A percentile compares a stretch with the other conserved stretches of the same genome.
phyloP scores from a whole-genome alignment of 1,140 invertebrate genomes.

The Rhagoletis zephyria region DNA sequence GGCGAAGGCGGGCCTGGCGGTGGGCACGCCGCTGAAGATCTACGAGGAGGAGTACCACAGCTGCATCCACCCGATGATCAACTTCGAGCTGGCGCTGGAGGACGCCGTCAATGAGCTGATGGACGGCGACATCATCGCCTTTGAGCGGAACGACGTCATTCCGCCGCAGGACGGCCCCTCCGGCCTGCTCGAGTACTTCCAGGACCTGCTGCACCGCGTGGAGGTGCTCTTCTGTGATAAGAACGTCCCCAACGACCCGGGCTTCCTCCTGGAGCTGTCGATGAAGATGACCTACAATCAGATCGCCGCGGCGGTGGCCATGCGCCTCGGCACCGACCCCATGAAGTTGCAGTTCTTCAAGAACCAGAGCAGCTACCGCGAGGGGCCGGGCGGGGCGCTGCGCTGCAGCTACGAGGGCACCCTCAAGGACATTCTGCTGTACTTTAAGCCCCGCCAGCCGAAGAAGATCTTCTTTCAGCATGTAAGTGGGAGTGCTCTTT shows the following conservation, averaged over 20 bases:
- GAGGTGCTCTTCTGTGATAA: conserved; percentile 98
- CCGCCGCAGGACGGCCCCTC: conserved; percentile 75
- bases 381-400: conserved; percentile 91
- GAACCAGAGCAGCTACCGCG: conserved; percentile 88
- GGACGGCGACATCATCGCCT: too few relatives aligned
- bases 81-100: too few relatives aligned
- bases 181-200: conserved; percentile 93
- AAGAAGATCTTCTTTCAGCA: conserved; percentile 97
- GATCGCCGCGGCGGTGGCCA: conserved; percentile 91
- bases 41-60: conserved; percentile 85
- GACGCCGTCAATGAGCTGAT: too few relatives aligned
- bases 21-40: conserved; percentile 79
- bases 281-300: conserved; percentile 94
- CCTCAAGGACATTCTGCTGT: conserved; percentile 90
- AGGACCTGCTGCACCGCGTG: conserved; percentile 86
- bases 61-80: too few relatives aligned
- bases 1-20: conserved; percentile 81
- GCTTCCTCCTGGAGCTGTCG: conserved; percentile 94
- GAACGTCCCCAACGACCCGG: conserved; percentile 91
- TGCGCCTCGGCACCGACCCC: conserved; percentile 91
- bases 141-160: too few relatives aligned
- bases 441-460: conserved; percentile 89
- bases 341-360: conserved; percentile 97
- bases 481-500: too few relatives aligned
- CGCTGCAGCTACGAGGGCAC: conserved; percentile 78